A percentile compares a stretch with the other conserved stretches of the same genome.
These are phyloP conservation scores for Platysteira castanea DNA, from an alignment of 2,113 vertebrate species.

Conservation along the genomic window DNA sequence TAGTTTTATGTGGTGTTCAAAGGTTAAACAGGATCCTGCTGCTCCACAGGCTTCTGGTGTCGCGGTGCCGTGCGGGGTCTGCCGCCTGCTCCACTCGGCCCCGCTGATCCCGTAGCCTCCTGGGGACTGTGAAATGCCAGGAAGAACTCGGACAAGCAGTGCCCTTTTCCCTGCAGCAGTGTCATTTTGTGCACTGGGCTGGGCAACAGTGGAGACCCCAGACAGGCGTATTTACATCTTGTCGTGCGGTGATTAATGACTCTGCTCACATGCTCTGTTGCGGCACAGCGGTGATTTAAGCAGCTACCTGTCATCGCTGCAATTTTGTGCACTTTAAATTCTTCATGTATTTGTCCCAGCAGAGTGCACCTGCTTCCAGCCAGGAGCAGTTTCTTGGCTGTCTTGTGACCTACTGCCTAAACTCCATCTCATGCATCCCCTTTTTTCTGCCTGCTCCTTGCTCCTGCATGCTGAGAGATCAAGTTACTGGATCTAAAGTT, in stretches of 20 bases:
- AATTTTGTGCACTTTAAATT: not conserved
- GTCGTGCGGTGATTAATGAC: not conserved
- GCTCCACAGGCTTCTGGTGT: accelerated
- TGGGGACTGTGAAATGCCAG: accelerated
- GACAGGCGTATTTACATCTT: not conserved
- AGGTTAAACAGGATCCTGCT: not conserved
- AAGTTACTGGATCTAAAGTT: not conserved
- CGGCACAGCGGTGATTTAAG: not conserved
- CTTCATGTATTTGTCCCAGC: not conserved
- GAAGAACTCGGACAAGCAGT: not conserved
- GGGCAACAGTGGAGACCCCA: not conserved
- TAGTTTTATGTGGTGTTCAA: not conserved
- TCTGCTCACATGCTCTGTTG: not conserved
- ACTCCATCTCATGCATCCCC: not conserved
- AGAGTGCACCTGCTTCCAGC: slow-evolving; percentile 11
- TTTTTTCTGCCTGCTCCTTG: not conserved
- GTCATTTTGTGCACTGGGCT: accelerated
- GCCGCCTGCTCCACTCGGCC: not conserved
- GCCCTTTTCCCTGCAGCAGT: not conserved
- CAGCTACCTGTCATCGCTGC: slow-evolving; percentile 17
- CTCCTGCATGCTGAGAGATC: not conserved
- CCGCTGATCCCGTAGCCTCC: not conserved
- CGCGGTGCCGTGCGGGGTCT: accelerated
- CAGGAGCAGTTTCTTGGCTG: not conserved
- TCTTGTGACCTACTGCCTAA: not conserved